Base-by-base conservation (phyloP, 2,113 vertebrate species). In the Eurystomus gularis region DNA sequence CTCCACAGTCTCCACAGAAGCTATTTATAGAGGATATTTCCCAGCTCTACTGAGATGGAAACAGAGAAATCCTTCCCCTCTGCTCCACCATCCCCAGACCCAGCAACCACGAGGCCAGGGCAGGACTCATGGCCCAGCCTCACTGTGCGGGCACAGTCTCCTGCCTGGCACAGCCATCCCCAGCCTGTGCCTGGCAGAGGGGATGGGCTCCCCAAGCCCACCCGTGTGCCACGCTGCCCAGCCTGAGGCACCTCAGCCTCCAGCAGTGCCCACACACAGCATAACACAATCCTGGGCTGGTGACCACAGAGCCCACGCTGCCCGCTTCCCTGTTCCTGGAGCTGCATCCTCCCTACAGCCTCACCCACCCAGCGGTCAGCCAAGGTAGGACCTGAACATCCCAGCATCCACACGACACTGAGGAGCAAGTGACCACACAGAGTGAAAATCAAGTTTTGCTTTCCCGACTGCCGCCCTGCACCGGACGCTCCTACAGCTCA, bases 1-100 rank as follows among this genome's bases (percentile, higher is more conserved):
- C 94, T 93, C 78, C 79, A 29, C 33, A 52, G 71, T 93, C 91
- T 91, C 94, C 93, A 62, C 90, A 91, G 82, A 83, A 94, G 69
- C 93, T 97, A 96, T 97, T 97, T 97, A 97, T 97, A 97, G 97
- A 65, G 80, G 94, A 57, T 91, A 93, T 86, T 83, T 90, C 86
- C 90, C 90, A 83, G 80, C 92, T 97, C 66, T 78, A 4, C 90
- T 3, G 39, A 80, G 93, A 91, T 93, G 88, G 93, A 96, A 96
- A 89, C 23, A 19, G 90, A 91, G 76, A 92, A 95, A 31, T 66
- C 81, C 90, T 83, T 61, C 48, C 84, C 72, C 79, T 82, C 75
- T 40, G 73, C 64, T 76, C 37, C 55, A 3, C 83, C 2, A 2
- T 29, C 71, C 72, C 42, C 44, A 64, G 31, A 37, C 25, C 33